phyloP scores from a whole-genome alignment of 2,113 vertebrate species.

The Mobula birostris region DNA sequence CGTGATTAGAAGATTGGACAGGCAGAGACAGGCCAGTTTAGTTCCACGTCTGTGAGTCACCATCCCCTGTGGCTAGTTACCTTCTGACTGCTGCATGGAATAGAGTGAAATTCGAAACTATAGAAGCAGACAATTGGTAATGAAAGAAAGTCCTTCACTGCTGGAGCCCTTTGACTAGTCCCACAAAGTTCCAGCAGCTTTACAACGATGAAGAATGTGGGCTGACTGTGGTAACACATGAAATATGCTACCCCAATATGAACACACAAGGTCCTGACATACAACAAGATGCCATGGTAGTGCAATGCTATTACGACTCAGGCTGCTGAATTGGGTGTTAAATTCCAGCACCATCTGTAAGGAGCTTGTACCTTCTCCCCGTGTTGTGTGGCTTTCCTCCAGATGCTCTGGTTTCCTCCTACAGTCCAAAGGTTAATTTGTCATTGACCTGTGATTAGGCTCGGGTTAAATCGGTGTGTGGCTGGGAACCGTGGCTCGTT shows the following conservation, averaged over 20 bases:
- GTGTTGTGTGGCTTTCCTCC: too few relatives aligned
- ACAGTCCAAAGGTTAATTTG: too few relatives aligned
- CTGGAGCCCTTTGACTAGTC: not conserved
- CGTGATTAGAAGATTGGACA: not conserved
- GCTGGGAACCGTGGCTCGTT: too few relatives aligned
- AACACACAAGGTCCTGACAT: not conserved
- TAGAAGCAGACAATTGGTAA: not conserved
- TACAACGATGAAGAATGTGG: not conserved
- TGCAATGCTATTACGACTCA: not conserved
- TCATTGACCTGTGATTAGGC: too few relatives aligned
- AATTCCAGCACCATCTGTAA: too few relatives aligned
- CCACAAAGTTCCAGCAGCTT: not conserved
- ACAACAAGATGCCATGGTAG: not conserved
- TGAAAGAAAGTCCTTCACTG: not conserved
- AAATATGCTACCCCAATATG: not conserved
- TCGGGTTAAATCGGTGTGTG: too few relatives aligned
- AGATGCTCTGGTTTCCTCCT: too few relatives aligned
- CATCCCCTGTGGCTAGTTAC: too few relatives aligned
- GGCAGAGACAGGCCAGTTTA: not conserved
- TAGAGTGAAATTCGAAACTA: not conserved
- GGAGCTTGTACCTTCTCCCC: too few relatives aligned
- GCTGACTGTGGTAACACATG: not conserved
- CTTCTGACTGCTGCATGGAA: not conserved
- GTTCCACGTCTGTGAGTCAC: not conserved
- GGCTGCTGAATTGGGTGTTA: too few relatives aligned